A percentile compares a stretch with the other conserved stretches of the same genome.
These are phyloP conservation scores for Neocrepidodera transversa DNA, from an alignment of 2,888 invertebrate genomes.

Conservation along the genomic window DNA sequence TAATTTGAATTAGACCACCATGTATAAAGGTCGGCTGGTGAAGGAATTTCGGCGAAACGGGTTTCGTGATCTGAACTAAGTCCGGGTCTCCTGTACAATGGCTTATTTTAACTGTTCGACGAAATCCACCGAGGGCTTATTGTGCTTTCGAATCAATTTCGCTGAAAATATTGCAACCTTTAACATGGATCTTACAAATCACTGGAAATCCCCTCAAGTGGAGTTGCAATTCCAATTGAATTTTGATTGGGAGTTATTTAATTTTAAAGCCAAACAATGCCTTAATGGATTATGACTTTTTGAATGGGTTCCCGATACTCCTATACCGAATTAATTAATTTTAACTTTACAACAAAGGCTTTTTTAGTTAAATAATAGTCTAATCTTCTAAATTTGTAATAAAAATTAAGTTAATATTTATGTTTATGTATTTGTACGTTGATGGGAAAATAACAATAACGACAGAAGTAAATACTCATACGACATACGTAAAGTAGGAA, in stretches of 20 bases:
- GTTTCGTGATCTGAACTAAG: slow-evolving; percentile 56
- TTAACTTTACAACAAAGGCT: too few relatives aligned
- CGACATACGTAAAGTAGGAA: too few relatives aligned
- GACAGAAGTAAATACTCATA: too few relatives aligned
- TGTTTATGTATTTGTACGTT: too few relatives aligned
- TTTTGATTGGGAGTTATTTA: slow-evolving; percentile 29
- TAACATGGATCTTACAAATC: slow-evolving; percentile 42
- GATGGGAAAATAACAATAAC: too few relatives aligned
- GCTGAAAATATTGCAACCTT: slow-evolving; percentile 56
- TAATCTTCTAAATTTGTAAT: too few relatives aligned
- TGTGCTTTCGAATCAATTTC: slow-evolving; percentile 58
- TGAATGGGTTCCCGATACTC: too few relatives aligned
- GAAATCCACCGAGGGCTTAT: slow-evolving; percentile 56
- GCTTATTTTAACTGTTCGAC: slow-evolving; percentile 58
- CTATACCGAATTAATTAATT: too few relatives aligned
- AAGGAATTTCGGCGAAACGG: slow-evolving; percentile 46
- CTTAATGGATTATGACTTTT: slow-evolving; percentile 17
- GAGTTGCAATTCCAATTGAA: slow-evolving; percentile 31
- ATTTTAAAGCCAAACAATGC: slow-evolving; percentile 11
- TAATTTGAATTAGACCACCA: too few relatives aligned
- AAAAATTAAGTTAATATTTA: too few relatives aligned
- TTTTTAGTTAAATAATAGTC: too few relatives aligned
- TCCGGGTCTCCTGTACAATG: slow-evolving; percentile 56
- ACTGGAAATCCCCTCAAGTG: slow-evolving; percentile 28
- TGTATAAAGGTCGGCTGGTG: slow-evolving; percentile 13